Percentiles rank a stretch among this genome's conserved stretches.
phyloP scores from a whole-genome alignment of 2,888 invertebrate species.

The Troides helena region DNA sequence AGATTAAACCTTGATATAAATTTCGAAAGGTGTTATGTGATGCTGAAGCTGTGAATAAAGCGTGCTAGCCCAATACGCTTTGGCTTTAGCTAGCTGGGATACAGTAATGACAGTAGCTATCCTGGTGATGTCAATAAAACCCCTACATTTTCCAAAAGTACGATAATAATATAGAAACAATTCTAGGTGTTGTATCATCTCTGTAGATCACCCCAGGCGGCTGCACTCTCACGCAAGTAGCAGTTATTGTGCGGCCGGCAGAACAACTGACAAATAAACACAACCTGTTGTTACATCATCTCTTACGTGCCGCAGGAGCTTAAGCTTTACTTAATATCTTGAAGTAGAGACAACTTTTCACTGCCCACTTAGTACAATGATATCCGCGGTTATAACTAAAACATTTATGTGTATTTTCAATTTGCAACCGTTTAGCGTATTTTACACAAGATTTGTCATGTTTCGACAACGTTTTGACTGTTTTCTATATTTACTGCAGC shows the following conservation, averaged over 20 bases:
- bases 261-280: slow-evolving; percentile 70
- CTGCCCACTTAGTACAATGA: slow-evolving; percentile 22
- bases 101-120: no score
- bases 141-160: no score
- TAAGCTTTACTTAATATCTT: slow-evolving; percentile 36
- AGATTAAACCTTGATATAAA: no score
- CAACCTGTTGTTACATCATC: slow-evolving; percentile 70
- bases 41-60: no score
- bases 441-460: background rate
- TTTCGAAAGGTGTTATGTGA: no score
- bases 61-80: no score
- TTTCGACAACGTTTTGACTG: no score
- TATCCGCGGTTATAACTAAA: slow-evolving; percentile 24
- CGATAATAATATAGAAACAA: no score
- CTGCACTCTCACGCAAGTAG: slow-evolving; percentile 58
- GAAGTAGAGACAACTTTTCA: slow-evolving; percentile 22
- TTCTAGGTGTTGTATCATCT: slow-evolving; percentile 41
- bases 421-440: background rate
- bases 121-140: no score
- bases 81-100: no score
- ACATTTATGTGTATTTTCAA: slow-evolving; percentile 13
- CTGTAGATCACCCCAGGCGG: slow-evolving; percentile 48
- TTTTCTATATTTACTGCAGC: background rate
- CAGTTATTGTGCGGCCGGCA: slow-evolving; percentile 64
- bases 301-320: slow-evolving; percentile 50